Evolutionary conservation across 2,113 vertebrate species (phyloP).

Genomic region (Pimephales promelas): DNA sequence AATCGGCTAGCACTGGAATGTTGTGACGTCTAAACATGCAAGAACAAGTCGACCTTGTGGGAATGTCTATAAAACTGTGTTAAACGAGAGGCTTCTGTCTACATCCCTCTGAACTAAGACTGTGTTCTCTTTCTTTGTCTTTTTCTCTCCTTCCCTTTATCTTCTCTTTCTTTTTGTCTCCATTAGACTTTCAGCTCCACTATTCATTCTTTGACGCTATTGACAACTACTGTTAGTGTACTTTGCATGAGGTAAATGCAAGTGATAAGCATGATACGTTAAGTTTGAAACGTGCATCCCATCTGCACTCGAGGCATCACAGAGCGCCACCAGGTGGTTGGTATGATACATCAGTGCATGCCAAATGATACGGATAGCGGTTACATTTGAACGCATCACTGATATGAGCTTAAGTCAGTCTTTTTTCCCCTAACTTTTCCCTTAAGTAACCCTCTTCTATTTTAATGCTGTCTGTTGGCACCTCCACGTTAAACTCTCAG

Average conservation of each 20-base stretch:
- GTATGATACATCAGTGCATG: background rate
- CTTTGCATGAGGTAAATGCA: slow-evolving; percentile 72
- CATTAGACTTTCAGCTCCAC: slow-evolving; percentile 81
- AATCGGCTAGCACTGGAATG: background rate
- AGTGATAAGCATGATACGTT: slow-evolving; percentile 41
- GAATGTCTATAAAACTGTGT: background rate
- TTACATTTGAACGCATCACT: slow-evolving; percentile 12
- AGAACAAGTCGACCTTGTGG: background rate
- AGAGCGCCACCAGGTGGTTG: slow-evolving; percentile 7
- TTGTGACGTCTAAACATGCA: background rate
- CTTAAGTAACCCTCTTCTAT: slow-evolving; percentile 3
- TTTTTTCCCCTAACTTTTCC: background rate
- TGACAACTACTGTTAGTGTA: slow-evolving; percentile 86
- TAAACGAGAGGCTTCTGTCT: background rate
- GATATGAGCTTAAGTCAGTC: background rate
- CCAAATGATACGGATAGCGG: background rate
- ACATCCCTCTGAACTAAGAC: slow-evolving; percentile 59
- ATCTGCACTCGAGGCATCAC: background rate
- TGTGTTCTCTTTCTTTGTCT: slow-evolving; percentile 63
- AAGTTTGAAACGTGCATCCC: slow-evolving; percentile 15
- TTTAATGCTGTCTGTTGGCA: slow-evolving; percentile 2
- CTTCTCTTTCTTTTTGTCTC: slow-evolving; percentile 48
- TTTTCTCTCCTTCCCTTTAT: slow-evolving; percentile 51
- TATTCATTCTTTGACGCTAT: slow-evolving; percentile 89
- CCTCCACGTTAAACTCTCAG: slow-evolving; percentile 22